Conservation (phyloP, 2,888 invertebrate species). For the Watsonalla cultraria region DNA sequence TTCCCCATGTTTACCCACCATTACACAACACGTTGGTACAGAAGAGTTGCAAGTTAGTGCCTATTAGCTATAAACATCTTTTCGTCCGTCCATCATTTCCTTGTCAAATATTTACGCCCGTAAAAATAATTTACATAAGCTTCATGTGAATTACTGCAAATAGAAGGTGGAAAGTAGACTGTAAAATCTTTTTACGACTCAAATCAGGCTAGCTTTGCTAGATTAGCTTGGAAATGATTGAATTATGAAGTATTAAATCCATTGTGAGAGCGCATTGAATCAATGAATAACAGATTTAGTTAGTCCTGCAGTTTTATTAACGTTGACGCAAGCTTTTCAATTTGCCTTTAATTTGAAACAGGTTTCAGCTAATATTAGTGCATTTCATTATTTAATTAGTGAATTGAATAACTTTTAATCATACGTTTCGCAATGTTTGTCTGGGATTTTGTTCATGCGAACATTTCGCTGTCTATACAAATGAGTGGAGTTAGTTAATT, state of each 20-base stretch:
- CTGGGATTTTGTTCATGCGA: too few species aligned
- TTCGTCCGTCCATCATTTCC: conserved; percentile 22
- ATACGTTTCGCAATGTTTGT: too few species aligned
- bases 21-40: too few species aligned
- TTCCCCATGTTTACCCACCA: too few species aligned
- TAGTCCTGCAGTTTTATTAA: conserved; percentile 23
- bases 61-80: conserved; percentile 19
- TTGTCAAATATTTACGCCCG: conserved; percentile 29
- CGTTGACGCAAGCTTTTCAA: conserved; percentile 10
- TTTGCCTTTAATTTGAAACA: conserved; percentile 21
- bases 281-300: conserved; percentile 33
- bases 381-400: conserved; percentile 3
- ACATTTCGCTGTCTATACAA: too few species aligned
- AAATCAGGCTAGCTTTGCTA: conserved; percentile 24
- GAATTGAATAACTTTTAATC: background rate
- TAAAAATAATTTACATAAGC: conserved; percentile 28
- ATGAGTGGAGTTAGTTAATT: too few species aligned
- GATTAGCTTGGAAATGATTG: conserved; percentile 30
- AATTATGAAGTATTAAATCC: conserved; percentile 10
- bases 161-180: conserved; percentile 37
- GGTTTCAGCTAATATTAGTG: conserved; percentile 13
- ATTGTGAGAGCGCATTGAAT: conserved; percentile 10
- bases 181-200: conserved; percentile 41
- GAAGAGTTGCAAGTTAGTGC: too few species aligned
- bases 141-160: conserved; percentile 39